Evolutionary conservation across 2,113 vertebrate species (phyloP).

Genomic region (Garra rufa): DNA sequence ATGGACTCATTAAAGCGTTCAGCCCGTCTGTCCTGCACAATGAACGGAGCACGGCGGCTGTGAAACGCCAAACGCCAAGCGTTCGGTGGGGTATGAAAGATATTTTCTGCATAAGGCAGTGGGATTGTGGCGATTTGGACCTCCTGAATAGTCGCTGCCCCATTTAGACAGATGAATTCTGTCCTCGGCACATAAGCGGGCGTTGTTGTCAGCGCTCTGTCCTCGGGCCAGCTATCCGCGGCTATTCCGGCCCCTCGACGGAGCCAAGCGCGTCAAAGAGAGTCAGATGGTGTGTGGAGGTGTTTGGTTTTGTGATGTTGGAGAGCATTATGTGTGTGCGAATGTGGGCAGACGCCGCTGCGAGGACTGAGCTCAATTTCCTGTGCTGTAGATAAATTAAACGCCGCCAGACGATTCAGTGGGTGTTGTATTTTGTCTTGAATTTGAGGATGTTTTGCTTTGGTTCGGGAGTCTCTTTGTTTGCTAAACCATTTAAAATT

Average conservation of each 20-base stretch:
- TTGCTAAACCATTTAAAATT: not conserved
- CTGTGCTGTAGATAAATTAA: conserved; percentile 31
- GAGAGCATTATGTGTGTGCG: conserved; percentile 19
- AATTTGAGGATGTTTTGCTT: conserved; percentile 11
- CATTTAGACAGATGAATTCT: not conserved
- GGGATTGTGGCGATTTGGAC: not conserved
- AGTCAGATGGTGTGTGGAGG: conserved; percentile 48
- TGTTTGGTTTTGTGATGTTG: conserved; percentile 31
- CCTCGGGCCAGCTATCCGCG: not conserved
- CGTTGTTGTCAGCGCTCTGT: not conserved
- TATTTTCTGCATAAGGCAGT: not conserved
- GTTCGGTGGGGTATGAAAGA: not conserved
- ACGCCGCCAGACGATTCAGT: not conserved
- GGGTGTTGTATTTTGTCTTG: conserved; percentile 12
- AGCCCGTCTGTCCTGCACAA: not conserved
- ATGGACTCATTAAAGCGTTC: conserved; percentile 26
- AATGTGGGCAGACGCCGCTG: conserved; percentile 24
- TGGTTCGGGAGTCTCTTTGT: not conserved
- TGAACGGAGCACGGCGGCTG: not conserved
- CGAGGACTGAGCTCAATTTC: conserved; percentile 9
- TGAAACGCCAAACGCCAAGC: not conserved
- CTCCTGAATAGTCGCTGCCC: not conserved
- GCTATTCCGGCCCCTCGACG: not conserved
- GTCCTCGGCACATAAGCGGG: not conserved
- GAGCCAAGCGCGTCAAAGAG: not conserved